Base-by-base conservation (phyloP, 2,113 vertebrate genomes). In the Strix uralensis region DNA sequence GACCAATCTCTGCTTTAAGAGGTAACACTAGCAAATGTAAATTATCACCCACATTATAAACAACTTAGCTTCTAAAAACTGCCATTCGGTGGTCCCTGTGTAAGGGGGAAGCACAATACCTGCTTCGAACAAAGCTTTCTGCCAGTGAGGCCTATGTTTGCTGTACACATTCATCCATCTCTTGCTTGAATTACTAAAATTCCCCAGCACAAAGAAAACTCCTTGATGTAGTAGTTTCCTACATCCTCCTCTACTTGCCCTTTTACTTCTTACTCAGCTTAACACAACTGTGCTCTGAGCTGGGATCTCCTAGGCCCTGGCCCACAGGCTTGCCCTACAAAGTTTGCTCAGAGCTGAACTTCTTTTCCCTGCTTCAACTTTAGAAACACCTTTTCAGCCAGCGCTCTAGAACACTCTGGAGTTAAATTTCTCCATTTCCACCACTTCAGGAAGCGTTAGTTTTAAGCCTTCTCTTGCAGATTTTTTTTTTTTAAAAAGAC, bases 131-230 rank as follows among this genome's bases (percentile, higher is more conserved):
- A 46, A 46, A 61, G 38, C 44, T 36, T 34, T 38, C 57, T 51
- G 30, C 25, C 25, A 32, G 25, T 0, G 0, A 79, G 57, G 36
- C 66, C 34, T 36, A 0, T 12, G 5, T 34, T 52, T 63, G 42
- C 54, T 15, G 6, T 5, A 20, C 10, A 5, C 26, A 4, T 6
- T 36, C 26, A 70, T n/a, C 55, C 23, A 5, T 7, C 40, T 65
- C 46, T 52, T 3, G 0, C 54, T 21, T 32, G 15, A 58, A 44
- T 21, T n/a, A 51, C 36, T 26, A 63, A 15, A 25, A 7, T 5
- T 54, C 38, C 52, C 30, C 6, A 1, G 34, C 51, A 87, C 42
- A 70, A 27, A 8, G 46, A 15, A 9, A 32, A 40, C 44, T 46
- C 51, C 18, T 20, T 15, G 46, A 11, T 58, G 14, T 4, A 38